Evolutionary conservation across 2,888 invertebrate species (phyloP).

Genomic region (Leucoma salicis): DNA sequence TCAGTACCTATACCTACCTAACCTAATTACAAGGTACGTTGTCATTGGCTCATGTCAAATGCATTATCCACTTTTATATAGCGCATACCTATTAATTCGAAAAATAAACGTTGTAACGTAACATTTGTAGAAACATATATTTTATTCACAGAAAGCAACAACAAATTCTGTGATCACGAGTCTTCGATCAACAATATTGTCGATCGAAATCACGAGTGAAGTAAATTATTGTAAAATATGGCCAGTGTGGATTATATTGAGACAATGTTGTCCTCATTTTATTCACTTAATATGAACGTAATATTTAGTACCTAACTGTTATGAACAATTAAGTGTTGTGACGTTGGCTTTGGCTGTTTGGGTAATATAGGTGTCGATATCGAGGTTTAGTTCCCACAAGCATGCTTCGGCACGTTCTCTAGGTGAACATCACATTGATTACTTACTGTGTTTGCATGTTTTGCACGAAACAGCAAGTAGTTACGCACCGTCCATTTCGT

Average conservation of each 20-base stretch:
- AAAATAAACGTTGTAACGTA: too few species aligned
- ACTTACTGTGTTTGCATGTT: slow-evolving; percentile 40
- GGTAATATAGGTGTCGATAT: slow-evolving; percentile 46
- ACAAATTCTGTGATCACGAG: too few species aligned
- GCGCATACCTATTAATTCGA: too few species aligned
- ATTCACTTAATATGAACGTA: background rate
- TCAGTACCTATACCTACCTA: too few species aligned
- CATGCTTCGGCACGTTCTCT: slow-evolving; percentile 51
- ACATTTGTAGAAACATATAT: too few species aligned
- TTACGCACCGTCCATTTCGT: background rate
- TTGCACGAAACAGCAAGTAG: slow-evolving; percentile 33
- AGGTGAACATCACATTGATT: slow-evolving; percentile 44
- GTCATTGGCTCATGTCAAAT: too few species aligned
- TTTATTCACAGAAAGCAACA: too few species aligned
- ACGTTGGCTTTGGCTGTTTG: slow-evolving; percentile 61
- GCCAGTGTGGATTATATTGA: background rate
- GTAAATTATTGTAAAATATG: too few species aligned
- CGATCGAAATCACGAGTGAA: too few species aligned
- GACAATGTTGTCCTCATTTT: background rate
- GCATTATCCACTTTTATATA: too few species aligned
- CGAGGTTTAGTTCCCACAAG: slow-evolving; percentile 57
- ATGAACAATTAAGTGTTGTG: slow-evolving; percentile 7
- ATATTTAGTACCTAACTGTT: background rate
- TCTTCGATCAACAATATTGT: too few species aligned
- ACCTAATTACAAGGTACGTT: too few species aligned